Evolutionary conservation across 2,113 vertebrate species (phyloP).

Genomic region (Clinocottus analis): DNA sequence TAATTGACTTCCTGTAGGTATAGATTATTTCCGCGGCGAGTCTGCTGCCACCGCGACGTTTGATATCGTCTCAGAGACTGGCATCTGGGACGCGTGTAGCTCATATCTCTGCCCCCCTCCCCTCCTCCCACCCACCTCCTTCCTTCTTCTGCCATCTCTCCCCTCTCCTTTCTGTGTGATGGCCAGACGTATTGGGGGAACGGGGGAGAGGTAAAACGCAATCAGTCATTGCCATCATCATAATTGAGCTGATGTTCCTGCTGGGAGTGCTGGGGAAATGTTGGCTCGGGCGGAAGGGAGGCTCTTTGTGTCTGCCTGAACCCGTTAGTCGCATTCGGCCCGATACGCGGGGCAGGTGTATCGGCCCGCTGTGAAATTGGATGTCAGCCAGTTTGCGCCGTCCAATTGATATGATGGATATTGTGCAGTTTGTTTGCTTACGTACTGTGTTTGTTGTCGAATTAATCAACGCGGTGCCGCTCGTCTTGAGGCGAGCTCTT

Average conservation of each 20-base stretch:
- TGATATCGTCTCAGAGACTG: constrained; percentile 78
- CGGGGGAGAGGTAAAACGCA: constrained; percentile 76
- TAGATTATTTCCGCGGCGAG: constrained; percentile 90
- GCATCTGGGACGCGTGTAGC: constrained; percentile 74
- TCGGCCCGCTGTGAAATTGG: constrained; percentile 51
- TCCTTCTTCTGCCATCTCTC: not conserved
- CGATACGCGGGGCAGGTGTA: constrained; percentile 46
- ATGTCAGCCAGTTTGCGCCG: constrained; percentile 44
- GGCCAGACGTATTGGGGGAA: constrained; percentile 70
- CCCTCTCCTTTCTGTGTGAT: constrained; percentile 57
- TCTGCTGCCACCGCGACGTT: constrained; percentile 80
- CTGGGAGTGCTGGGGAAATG: constrained; percentile 68
- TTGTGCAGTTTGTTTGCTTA: constrained; percentile 54
- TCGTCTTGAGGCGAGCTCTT: constrained; percentile 32
- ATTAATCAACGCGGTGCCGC: constrained; percentile 41
- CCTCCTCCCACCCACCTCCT: not conserved
- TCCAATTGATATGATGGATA: constrained; percentile 49
- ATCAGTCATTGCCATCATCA: constrained; percentile 80
- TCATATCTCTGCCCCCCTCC: constrained; percentile 50
- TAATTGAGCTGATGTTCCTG: constrained; percentile 80
- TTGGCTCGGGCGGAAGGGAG: constrained; percentile 56
- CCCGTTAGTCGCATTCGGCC: constrained; percentile 55
- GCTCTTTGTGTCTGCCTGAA: constrained; percentile 67
- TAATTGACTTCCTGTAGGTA: constrained; percentile 96
- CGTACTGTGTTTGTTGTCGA: constrained; percentile 34